These are phyloP conservation scores for Toxostoma redivivum DNA, from an alignment of 2,113 vertebrate species.

Conservation along the genomic window DNA sequence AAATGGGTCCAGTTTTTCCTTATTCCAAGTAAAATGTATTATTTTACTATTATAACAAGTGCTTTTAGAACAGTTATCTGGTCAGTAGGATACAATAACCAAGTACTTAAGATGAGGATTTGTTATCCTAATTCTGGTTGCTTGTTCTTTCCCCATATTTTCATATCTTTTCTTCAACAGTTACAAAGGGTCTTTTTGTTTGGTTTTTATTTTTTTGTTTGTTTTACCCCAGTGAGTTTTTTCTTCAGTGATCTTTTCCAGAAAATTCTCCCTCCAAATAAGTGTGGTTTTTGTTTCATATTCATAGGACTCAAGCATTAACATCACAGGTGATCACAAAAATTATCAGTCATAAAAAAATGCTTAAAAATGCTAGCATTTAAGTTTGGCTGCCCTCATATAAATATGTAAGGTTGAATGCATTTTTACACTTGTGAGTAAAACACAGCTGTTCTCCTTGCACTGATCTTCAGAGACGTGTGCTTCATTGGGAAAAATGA, in stretches of 20 bases:
- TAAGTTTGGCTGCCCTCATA: accelerated
- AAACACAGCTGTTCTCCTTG: background rate
- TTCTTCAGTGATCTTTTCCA: background rate
- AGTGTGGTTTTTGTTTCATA: background rate
- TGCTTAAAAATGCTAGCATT: background rate
- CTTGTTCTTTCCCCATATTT: background rate
- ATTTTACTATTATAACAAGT: background rate
- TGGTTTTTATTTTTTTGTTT: background rate
- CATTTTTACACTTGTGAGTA: background rate
- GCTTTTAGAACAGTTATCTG: background rate
- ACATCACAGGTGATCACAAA: background rate
- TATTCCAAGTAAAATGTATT: background rate
- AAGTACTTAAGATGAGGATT: background rate
- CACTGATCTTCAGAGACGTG: accelerated
- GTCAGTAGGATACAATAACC: background rate
- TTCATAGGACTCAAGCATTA: background rate
- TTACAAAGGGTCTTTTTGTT: background rate
- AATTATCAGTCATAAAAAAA: background rate
- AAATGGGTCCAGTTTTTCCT: background rate
- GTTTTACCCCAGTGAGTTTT: background rate
- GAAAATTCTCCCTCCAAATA: background rate
- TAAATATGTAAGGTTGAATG: background rate
- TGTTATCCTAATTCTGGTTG: background rate
- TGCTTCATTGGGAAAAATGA: background rate
- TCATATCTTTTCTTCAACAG: background rate